These are phyloP conservation scores for Metopolophium dirhodum DNA, from an alignment of 1,140 invertebrate species.

Conservation along the genomic window DNA sequence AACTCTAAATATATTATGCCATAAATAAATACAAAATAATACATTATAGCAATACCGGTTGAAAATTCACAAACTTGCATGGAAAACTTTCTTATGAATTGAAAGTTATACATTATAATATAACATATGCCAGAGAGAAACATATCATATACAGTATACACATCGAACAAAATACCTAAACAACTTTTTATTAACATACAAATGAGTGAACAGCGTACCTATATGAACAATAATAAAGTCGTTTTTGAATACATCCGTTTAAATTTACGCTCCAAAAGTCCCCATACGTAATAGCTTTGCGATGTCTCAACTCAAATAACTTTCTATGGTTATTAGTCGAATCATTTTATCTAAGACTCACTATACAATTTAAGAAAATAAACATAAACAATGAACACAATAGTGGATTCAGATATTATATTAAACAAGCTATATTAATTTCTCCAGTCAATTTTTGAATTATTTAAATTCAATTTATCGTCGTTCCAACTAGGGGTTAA, in stretches of 20 bases:
- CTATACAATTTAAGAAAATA: background rate
- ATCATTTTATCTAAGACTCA: background rate
- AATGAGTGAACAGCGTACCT: background rate
- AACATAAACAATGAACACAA: background rate
- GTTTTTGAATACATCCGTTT: background rate
- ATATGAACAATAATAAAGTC: background rate
- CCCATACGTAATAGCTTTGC: background rate
- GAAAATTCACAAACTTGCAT: background rate
- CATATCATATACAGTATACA: background rate
- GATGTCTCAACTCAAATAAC: background rate
- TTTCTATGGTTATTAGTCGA: background rate
- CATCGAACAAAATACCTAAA: background rate
- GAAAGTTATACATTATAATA: background rate
- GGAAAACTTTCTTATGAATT: background rate
- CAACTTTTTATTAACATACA: slow-evolving; percentile 18
- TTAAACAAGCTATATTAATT: background rate
- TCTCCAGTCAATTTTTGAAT: background rate
- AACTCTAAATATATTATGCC: background rate
- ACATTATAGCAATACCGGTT: background rate
- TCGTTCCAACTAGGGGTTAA: no score
- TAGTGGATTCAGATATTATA: background rate
- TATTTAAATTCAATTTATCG: background rate
- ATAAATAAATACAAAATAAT: background rate
- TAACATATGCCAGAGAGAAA: background rate
- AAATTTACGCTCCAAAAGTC: background rate